Evolutionary conservation across 2,888 invertebrate genomes (phyloP).

Genomic region (Polyploca ridens): DNA sequence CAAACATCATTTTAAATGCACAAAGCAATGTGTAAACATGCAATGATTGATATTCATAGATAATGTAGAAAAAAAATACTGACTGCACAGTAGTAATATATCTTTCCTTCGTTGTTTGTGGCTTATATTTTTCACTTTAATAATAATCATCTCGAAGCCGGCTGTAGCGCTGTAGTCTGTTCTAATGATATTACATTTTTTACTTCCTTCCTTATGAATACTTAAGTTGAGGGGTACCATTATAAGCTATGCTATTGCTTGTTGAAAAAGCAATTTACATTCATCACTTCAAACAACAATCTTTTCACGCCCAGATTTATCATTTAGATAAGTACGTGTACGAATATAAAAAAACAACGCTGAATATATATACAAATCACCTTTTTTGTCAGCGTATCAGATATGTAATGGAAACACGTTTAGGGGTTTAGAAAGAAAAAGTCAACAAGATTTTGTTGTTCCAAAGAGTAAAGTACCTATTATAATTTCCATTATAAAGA

Average conservation of each 20-base stretch:
- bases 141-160: slow-evolving; percentile 32
- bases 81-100: not conserved
- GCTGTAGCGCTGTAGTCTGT: slow-evolving; percentile 40
- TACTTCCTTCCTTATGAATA: slow-evolving; percentile 71
- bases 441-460: not conserved
- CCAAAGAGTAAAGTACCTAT: not conserved
- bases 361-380: slow-evolving; percentile 6
- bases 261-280: slow-evolving; percentile 67
- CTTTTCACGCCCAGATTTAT: slow-evolving; percentile 9
- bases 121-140: slow-evolving; percentile 24
- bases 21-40: too few species aligned
- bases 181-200: slow-evolving; percentile 73
- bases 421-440: not conserved
- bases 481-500: not conserved
- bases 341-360: slow-evolving; percentile 14
- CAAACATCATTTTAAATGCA: too few species aligned
- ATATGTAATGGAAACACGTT: slow-evolving; percentile 18
- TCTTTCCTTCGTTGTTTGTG: too few species aligned
- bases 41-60: too few species aligned
- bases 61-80: too few species aligned
- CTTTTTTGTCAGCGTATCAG: slow-evolving; percentile 10
- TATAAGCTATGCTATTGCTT: slow-evolving; percentile 56
- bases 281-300: slow-evolving; percentile 42
- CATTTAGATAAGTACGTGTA: slow-evolving; percentile 23
- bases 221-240: slow-evolving; percentile 53